phyloP scores from a whole-genome alignment of 2,113 vertebrate species.

The Trichomycterus rosablanca region DNA sequence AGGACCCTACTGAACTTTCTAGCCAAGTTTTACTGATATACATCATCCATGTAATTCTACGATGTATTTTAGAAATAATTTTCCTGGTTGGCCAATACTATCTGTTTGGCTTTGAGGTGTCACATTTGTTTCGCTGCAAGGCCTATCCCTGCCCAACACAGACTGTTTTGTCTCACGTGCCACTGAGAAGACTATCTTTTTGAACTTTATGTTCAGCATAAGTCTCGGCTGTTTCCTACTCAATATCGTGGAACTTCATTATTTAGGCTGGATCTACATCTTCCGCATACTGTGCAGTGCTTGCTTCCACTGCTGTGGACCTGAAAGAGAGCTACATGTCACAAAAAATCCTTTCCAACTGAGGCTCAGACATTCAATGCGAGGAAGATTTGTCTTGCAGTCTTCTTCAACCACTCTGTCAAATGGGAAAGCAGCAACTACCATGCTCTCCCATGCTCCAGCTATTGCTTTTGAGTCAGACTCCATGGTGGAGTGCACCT shows the following conservation, averaged over 20 bases:
- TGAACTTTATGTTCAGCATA: constrained; percentile 64
- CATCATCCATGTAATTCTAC: constrained; percentile 57
- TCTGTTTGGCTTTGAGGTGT: constrained; percentile 64
- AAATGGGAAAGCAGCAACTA: constrained; percentile 35
- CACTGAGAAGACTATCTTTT: constrained; percentile 63
- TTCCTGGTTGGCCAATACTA: constrained; percentile 60
- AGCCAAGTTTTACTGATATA: constrained; percentile 59
- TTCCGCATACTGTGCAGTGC: constrained; percentile 54
- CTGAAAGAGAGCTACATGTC: constrained; percentile 41
- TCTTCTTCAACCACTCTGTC: constrained; percentile 34
- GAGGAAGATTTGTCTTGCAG: constrained; percentile 58
- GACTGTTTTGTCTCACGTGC: constrained; percentile 63
- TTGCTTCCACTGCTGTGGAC: constrained; percentile 52
- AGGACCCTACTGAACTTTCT: constrained; percentile 53
- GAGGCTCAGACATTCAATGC: constrained; percentile 57
- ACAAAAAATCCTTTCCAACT: constrained; percentile 58
- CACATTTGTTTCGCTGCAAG: constrained; percentile 57
- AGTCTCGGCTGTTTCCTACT: constrained; percentile 61
- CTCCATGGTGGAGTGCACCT: constrained; percentile 53
- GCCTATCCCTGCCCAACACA: constrained; percentile 60
- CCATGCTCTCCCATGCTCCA: constrained; percentile 39
- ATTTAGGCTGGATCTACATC: constrained; percentile 60
- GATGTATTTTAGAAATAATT: constrained; percentile 57
- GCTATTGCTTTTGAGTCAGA: constrained; percentile 58
- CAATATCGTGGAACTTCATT: constrained; percentile 62